A percentile compares a stretch with the other conserved stretches of the same genome.
Conservation (phyloP, 2,113 vertebrate genomes). For the Epinephelus lanceolatus region DNA sequence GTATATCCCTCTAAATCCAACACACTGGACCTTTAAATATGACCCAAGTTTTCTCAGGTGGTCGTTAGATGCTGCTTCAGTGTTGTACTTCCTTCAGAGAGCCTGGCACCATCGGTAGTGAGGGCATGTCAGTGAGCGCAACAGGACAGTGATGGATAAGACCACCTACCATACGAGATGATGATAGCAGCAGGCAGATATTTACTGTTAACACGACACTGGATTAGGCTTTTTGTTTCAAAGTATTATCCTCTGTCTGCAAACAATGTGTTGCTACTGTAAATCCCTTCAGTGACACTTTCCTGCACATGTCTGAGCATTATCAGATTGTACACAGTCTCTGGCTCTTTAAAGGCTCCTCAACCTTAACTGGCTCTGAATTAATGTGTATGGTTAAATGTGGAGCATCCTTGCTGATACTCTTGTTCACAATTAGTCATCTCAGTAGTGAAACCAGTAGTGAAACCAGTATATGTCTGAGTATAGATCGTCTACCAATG, state of each 20-base stretch:
- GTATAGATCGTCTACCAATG: neutral
- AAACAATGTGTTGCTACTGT: neutral
- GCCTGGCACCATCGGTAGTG: neutral
- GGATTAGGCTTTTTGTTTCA: neutral
- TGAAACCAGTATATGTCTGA: conserved; percentile 21
- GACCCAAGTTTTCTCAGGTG: neutral
- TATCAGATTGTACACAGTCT: neutral
- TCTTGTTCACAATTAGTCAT: conserved; percentile 14
- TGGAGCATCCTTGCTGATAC: neutral
- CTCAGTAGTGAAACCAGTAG: conserved; percentile 12
- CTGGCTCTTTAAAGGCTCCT: neutral
- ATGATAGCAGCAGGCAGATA: conserved; percentile 10
- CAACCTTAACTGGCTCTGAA: neutral
- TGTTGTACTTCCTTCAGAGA: conserved; percentile 7
- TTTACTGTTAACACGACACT: conserved; percentile 21
- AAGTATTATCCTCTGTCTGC: neutral
- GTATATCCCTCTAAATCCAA: too few species aligned
- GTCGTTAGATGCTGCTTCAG: neutral
- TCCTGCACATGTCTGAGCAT: neutral
- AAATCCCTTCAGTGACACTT: neutral
- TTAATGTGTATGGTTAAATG: neutral
- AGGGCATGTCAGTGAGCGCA: conserved; percentile 27
- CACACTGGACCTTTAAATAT: neutral
- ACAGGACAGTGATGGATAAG: conserved; percentile 42
- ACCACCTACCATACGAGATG: conserved; percentile 18